Evolutionary conservation across 2,113 vertebrate species (phyloP), one percentile per base, ranked within the genome.

Genomic region (Holacanthus passer): DNA sequence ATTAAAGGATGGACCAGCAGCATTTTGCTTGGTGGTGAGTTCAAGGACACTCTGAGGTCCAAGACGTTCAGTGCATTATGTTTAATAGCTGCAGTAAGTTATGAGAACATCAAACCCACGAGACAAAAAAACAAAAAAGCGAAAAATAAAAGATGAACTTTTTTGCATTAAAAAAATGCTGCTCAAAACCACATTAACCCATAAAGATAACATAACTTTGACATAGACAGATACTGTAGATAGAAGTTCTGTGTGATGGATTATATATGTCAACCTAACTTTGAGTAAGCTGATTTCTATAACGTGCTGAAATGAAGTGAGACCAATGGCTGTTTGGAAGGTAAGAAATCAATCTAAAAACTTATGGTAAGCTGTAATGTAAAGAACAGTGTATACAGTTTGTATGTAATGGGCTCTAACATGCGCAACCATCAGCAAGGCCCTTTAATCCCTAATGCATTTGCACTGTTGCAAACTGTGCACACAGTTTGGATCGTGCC

Each of bases 261-360:
- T 32, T 41, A 41, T 12, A 7, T 11, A 35, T 48, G 47, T 78
- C 35, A 29, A 31, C 10, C 11, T 12, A 13, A 1, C 11, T 47
- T 41, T 65, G 47, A 11, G 19, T n/a, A 19, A 19, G 29, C 22
- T 45, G 29, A 81, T 64, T 69, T 68, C 22, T 71, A 14, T 27
- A 72, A 35, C 73, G 22, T 37, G 27, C 8, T 67, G 60, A 39
- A 59, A 63, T 66, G 41, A 58, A 67, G 16, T 27, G 47, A 72
- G 29, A 73, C 60, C 39, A 69, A 82, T 52, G 37, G 37, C 63
- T 32, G 53, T 47, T 39, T 22, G 50, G 27, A 72, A 60, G 31
- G 55, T 31, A 19, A 5, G 27, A 81, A 67, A 81, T 81, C 71
- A 24, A 68, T 70, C 22, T 35, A 22, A 69, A 60, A 52, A 55